phyloP scores from a whole-genome alignment of 2,113 vertebrate genomes.

The Pygoscelis adeliae region DNA sequence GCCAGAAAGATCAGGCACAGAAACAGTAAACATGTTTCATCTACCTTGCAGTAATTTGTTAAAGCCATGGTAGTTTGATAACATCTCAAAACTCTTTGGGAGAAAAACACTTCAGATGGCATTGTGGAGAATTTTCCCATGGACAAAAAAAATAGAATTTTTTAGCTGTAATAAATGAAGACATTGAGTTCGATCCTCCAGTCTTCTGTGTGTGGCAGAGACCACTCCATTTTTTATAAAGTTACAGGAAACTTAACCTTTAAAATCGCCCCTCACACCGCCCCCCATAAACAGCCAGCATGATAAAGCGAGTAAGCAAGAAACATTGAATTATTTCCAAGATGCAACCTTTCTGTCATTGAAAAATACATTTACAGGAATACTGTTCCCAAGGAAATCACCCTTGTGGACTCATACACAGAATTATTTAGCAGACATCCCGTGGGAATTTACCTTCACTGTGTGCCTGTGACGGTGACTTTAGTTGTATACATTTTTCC shows the following conservation, averaged over 20 bases:
- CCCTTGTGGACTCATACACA: rapidly evolving
- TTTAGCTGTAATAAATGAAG: background rate
- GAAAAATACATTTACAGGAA: background rate
- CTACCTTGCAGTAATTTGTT: background rate
- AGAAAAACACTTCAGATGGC: background rate
- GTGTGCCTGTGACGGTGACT: background rate
- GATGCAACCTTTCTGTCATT: background rate
- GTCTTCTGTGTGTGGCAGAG: background rate
- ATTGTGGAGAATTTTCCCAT: background rate
- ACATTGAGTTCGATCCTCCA: background rate
- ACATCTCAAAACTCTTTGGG: background rate
- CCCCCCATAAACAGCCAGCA: rapidly evolving
- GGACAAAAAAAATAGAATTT: background rate
- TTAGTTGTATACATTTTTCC: background rate
- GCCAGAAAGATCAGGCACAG: background rate
- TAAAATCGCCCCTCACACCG: rapidly evolving
- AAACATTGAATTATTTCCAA: background rate
- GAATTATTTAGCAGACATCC: background rate
- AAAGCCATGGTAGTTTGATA: background rate
- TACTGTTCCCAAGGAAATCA: background rate
- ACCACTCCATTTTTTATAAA: background rate
- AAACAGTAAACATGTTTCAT: background rate
- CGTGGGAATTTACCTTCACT: background rate
- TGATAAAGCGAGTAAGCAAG: background rate
- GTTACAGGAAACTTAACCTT: background rate